Evolutionary conservation across 2,888 invertebrate genomes (phyloP).

Genomic region (Scrobipalpa atriplicella): DNA sequence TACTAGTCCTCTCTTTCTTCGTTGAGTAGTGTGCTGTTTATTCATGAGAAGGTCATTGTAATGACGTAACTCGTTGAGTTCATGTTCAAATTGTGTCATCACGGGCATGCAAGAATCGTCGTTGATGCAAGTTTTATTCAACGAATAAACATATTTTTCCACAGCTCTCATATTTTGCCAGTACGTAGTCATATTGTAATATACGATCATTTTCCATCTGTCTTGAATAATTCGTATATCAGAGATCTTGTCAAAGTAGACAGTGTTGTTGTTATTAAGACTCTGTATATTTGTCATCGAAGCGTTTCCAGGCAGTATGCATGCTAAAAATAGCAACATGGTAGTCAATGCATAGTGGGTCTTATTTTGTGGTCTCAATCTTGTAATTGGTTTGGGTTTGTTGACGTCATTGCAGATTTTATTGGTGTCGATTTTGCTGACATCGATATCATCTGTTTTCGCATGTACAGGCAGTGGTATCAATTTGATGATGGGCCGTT

Average conservation of each 20-base stretch:
- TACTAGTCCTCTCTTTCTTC: constrained; percentile 27
- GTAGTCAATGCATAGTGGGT: neutral
- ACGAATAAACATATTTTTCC: no score
- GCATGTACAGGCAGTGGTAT: neutral
- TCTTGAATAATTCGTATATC: constrained; percentile 30
- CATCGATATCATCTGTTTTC: neutral
- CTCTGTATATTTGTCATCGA: neutral
- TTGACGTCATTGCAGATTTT: neutral
- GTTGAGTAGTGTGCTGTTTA: neutral
- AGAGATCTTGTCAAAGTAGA: constrained; percentile 29
- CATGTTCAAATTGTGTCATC: no score
- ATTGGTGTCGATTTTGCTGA: neutral
- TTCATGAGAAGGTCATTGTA: neutral
- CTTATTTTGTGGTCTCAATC: neutral
- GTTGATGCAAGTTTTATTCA: no score
- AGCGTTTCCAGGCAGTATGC: no score
- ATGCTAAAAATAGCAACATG: no score
- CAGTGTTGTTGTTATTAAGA: neutral
- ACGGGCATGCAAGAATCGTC: no score
- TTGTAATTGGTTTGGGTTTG: neutral
- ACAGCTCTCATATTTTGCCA: constrained; percentile 13
- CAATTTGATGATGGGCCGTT: neutral
- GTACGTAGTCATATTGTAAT: constrained; percentile 30
- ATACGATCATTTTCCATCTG: constrained; percentile 30
- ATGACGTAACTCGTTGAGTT: neutral